Evolutionary conservation across 2,888 invertebrate genomes (phyloP), one percentile per base, ranked within the genome.

Genomic region (Fragum whitleyi): DNA sequence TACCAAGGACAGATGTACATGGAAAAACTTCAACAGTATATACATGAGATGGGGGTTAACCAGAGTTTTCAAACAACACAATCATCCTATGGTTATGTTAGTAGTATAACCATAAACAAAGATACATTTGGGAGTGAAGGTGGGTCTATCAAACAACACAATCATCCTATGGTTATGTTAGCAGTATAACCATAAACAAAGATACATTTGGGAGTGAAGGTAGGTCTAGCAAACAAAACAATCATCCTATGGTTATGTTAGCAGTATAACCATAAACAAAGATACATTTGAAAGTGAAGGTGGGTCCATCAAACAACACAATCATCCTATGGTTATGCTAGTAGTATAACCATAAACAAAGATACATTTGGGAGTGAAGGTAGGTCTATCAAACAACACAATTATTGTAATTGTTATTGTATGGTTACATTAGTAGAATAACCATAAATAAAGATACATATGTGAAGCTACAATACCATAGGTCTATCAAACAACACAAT

Each of bases 91-190:
- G 83, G 83, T 21, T 83, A 70, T 59, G 80, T 70, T 9, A 80
- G 83, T 57, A 72, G 62, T 32, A 26, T 80, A 1, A 73, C 57
- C 23, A 29, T 83, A 0, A 73, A 83, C 11, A 69, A 69, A 3
- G 42, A 29, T 14, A 59, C 61, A 2, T 83, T 73, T 51, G 83
- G 83, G 0, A 80, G 80, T 80, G 83, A 76, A 80, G 83, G 83
- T 83, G 65, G 23, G 61, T 6, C 6, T 39, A 39, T 39, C 6
- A 39, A 39, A 39, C 14, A 9, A 39, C 72, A 19, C 28, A 39
- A 7, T 47, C 61, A 1, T 53, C 29, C n/a, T 36, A 51, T 9
- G 83, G 83, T n/a, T 83, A 69, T 57, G 79, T 69, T 14, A 79
- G 83, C 61, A 72, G 61, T 32, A 26, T 80, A 0, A 72, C 55